These are phyloP conservation scores for Malthinus seriepunctatus DNA, from an alignment of 2,888 invertebrate genomes.

Conservation along the genomic window DNA sequence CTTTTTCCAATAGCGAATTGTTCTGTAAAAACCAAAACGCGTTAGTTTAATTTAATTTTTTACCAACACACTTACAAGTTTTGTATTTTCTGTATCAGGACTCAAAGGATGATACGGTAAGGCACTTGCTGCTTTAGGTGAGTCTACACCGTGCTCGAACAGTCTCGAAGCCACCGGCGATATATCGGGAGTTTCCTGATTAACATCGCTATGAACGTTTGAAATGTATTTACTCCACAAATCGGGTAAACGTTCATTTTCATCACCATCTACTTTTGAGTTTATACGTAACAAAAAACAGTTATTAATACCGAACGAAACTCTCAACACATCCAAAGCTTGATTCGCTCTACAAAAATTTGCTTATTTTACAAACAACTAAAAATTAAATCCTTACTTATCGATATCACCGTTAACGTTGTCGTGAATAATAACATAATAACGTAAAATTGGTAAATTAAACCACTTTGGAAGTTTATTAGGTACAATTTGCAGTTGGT, in stretches of 20 bases:
- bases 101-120: constrained; percentile 73
- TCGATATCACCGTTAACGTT: constrained; percentile 70
- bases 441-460: constrained; percentile 77
- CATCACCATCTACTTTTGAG: constrained; percentile 67
- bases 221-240: constrained; percentile 83
- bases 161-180: constrained; percentile 39
- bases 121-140: constrained; percentile 46
- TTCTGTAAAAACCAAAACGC: constrained; percentile 4
- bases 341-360: constrained; percentile 73
- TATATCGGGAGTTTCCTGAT: constrained; percentile 38
- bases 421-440: constrained; percentile 90
- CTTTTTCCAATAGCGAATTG: constrained; percentile 14
- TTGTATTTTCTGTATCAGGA: constrained; percentile 62
- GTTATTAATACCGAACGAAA: constrained; percentile 81
- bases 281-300: constrained; percentile 92
- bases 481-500: constrained; percentile 75
- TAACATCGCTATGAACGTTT: constrained; percentile 43
- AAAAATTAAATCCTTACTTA: constrained; percentile 62
- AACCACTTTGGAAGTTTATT: constrained; percentile 86
- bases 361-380: neutral
- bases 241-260: constrained; percentile 69
- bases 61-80: constrained; percentile 33
- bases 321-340: constrained; percentile 82
- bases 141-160: constrained; percentile 59
- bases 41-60: neutral